Conservation (phyloP, 2,113 vertebrate genomes). For the Phasianus colchicus region DNA sequence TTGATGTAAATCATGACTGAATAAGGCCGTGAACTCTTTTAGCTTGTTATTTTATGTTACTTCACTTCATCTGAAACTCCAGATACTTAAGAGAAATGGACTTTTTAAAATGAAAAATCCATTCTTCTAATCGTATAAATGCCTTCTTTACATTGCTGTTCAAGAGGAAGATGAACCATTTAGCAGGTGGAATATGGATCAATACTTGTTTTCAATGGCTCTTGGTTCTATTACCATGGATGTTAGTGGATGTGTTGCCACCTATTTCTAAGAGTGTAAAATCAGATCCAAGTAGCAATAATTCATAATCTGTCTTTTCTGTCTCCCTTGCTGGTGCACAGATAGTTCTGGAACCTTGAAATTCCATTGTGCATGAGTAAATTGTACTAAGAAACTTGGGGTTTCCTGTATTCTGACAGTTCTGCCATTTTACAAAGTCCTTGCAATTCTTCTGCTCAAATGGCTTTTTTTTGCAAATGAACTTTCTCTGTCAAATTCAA, state of each 20-base stretch:
- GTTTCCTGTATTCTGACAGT: not conserved
- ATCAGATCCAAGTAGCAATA: not conserved
- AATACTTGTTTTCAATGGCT: not conserved
- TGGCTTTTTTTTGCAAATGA: not conserved
- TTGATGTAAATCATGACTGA: constrained; percentile 26
- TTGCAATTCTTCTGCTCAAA: not conserved
- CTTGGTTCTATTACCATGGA: not conserved
- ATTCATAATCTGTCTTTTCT: not conserved
- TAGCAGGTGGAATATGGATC: not conserved
- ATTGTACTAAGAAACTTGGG: not conserved
- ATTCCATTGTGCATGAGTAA: not conserved
- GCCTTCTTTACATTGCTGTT: not conserved
- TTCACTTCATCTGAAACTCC: not conserved
- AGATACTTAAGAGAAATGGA: not conserved
- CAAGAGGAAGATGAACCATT: not conserved
- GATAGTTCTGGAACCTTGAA: not conserved
- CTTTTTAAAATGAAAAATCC: constrained; percentile 45
- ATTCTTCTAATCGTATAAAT: not conserved
- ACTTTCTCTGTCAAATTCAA: not conserved
- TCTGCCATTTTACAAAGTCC: not conserved
- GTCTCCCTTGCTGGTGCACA: not conserved
- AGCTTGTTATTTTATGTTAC: not conserved
- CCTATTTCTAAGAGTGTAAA: not conserved
- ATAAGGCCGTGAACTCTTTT: constrained; percentile 20
- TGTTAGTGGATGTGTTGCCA: not conserved